Percentiles rank a stretch among this genome's conserved stretches.
These are phyloP conservation scores for Melinaea menophilus DNA, from an alignment of 2,888 invertebrate species.

Conservation along the genomic window DNA sequence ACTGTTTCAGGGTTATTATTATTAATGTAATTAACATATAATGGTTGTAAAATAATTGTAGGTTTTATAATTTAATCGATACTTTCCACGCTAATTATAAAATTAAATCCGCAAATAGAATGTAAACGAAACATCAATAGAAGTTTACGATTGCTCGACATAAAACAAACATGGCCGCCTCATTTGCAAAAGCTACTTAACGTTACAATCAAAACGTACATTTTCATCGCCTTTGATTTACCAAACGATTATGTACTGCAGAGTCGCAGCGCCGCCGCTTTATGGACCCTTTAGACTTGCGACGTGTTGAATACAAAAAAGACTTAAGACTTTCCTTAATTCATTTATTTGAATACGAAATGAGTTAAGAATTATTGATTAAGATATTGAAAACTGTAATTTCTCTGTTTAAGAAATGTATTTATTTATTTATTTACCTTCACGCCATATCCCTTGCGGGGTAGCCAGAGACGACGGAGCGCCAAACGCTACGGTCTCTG, in stretches of 20 bases:
- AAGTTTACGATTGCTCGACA: constrained; percentile 31
- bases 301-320: constrained; percentile 24
- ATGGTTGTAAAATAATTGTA: neutral
- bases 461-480: too few relatives aligned
- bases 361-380: neutral
- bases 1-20: neutral
- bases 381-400: neutral
- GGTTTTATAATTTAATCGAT: neutral
- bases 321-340: neutral
- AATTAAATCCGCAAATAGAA: neutral
- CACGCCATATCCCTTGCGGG: too few relatives aligned
- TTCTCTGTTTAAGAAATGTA: too few relatives aligned
- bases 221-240: constrained; percentile 59
- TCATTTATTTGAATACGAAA: too few relatives aligned
- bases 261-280: constrained; percentile 58
- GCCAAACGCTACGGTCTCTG: too few relatives aligned
- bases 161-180: constrained; percentile 46
- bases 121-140: neutral
- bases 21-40: neutral
- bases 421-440: too few relatives aligned
- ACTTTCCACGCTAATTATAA: neutral
- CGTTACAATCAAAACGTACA: constrained; percentile 55
- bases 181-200: constrained; percentile 60
- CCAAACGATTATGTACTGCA: constrained; percentile 59
- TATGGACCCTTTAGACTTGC: constrained; percentile 39